Conservation (phyloP, 2,113 vertebrate genomes). For the Lophura nycthemera region DNA sequence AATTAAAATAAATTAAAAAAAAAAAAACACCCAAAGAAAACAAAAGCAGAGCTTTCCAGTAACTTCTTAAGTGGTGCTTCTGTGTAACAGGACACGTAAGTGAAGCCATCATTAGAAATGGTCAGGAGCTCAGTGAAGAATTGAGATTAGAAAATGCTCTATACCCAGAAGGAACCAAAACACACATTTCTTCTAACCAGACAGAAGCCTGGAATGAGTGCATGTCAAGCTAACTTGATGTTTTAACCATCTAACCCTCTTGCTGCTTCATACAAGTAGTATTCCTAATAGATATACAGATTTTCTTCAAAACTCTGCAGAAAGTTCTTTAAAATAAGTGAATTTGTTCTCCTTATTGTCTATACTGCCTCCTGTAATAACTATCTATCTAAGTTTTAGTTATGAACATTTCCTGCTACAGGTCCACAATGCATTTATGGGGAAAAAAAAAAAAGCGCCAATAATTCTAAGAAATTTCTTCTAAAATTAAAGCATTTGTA, state of each 20-base stretch:
- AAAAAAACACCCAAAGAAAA: not conserved
- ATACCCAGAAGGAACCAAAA: not conserved
- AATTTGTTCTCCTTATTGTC: not conserved
- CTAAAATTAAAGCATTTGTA: not conserved
- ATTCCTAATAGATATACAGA: not conserved
- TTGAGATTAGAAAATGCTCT: not conserved
- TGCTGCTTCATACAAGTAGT: not conserved
- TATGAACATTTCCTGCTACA: not conserved
- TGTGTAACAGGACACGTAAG: not conserved
- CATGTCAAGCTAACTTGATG: not conserved
- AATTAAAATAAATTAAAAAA: not conserved
- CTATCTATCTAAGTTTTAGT: not conserved
- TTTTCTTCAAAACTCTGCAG: not conserved
- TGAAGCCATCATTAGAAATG: not conserved
- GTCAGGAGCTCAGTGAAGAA: not conserved
- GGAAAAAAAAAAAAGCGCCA: not conserved
- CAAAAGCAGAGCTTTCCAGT: not conserved
- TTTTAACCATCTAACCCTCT: not conserved
- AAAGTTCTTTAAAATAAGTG: conserved; percentile 9
- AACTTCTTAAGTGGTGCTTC: not conserved
- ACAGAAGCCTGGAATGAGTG: not conserved
- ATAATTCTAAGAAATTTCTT: not conserved
- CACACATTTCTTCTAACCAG: not conserved
- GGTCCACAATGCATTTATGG: not conserved
- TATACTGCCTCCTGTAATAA: not conserved